These are phyloP conservation scores for Poeciliopsis presidionis DNA, from an alignment of 2,797 vertebrate genomes.

Conservation along the genomic window DNA sequence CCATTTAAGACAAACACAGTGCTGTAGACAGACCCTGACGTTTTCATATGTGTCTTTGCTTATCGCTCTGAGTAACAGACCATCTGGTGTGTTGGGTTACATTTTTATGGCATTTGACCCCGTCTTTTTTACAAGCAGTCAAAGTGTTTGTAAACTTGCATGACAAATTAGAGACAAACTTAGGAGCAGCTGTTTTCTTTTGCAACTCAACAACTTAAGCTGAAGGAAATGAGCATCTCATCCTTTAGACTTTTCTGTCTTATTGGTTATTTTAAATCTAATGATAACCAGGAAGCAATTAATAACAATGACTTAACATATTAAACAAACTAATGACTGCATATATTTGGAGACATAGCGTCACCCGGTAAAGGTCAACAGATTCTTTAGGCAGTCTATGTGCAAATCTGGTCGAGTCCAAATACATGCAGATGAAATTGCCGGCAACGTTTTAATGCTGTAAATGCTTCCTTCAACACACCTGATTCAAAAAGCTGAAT, in stretches of 20 bases:
- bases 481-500: neutral
- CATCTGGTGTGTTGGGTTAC: slow-evolving; percentile 5
- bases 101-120: neutral
- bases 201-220: neutral
- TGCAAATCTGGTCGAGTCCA: neutral
- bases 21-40: neutral
- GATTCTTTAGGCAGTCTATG: neutral
- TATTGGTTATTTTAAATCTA: neutral
- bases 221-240: neutral
- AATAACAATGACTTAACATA: neutral
- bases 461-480: neutral
- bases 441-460: neutral
- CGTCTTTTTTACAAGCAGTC: slow-evolving; percentile 3
- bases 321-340: neutral
- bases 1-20: neutral
- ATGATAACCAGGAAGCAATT: neutral
- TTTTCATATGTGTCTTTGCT: slow-evolving; percentile 7
- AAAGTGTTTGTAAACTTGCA: neutral
- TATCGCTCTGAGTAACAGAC: slow-evolving; percentile 2
- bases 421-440: neutral
- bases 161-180: neutral
- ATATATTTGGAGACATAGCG: neutral
- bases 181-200: neutral
- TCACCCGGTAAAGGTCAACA: neutral
- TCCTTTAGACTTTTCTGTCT: neutral